Percentiles rank a stretch among this genome's conserved stretches.
Evolutionary conservation across 2,113 vertebrate species (phyloP).

Genomic region (Hippopotamus amphibius): DNA sequence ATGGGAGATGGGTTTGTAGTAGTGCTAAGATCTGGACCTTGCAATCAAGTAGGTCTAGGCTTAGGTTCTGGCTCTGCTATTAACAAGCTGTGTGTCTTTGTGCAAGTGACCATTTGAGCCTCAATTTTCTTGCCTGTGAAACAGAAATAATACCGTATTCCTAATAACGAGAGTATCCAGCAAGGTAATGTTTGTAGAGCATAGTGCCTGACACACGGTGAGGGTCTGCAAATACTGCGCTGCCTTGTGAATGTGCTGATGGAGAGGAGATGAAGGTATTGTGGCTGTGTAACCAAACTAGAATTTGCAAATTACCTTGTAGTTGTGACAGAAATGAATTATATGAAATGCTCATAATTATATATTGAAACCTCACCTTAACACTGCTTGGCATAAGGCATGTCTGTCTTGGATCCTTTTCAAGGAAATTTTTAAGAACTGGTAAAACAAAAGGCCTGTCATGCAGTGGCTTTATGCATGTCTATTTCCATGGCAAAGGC

Average conservation of each 20-base stretch:
- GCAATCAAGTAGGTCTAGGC: neutral
- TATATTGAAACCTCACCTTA: neutral
- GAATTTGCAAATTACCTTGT: constrained; percentile 1
- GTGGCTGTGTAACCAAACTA: neutral
- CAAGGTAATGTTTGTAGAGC: neutral
- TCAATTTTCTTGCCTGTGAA: neutral
- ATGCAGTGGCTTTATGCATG: neutral
- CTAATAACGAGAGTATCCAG: neutral
- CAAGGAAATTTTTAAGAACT: constrained; percentile 1
- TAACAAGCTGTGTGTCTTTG: neutral
- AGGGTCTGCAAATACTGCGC: neutral
- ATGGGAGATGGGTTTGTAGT: neutral
- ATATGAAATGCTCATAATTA: neutral
- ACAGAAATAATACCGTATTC: neutral
- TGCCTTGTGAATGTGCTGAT: neutral
- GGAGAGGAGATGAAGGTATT: neutral
- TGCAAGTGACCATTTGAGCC: neutral
- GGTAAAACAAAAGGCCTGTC: neutral
- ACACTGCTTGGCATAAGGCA: neutral
- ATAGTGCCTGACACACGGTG: neutral
- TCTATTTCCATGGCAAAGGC: constrained; percentile 1
- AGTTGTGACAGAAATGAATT: neutral
- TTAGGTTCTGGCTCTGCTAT: neutral
- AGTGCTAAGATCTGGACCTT: neutral
- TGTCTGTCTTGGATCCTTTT: constrained; percentile 34